phyloP scores from a whole-genome alignment of 2,113 vertebrate species.

The Corvus cornix region DNA sequence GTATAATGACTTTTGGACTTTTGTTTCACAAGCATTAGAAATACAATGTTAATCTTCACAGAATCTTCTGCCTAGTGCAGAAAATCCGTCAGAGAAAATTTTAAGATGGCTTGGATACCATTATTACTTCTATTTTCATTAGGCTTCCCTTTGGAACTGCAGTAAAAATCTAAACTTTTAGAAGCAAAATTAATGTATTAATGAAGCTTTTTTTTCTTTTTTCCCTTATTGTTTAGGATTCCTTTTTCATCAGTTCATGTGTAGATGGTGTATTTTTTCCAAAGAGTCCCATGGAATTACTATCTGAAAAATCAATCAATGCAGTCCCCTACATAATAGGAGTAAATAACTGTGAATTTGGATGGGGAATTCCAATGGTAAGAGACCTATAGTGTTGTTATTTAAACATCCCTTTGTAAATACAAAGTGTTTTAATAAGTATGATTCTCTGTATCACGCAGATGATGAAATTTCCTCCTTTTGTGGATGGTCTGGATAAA shows the following conservation, averaged over 20 bases:
- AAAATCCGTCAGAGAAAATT: not conserved
- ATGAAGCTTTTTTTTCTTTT: not conserved
- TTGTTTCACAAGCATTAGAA: not conserved
- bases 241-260: rapidly evolving
- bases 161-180: not conserved
- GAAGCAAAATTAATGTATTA: not conserved
- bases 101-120: not conserved
- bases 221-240: not conserved
- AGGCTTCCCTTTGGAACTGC: not conserved
- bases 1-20: not conserved
- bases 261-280: conserved; percentile 38
- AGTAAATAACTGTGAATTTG: conserved; percentile 35
- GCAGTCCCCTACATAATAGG: conserved; percentile 54
- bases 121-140: not conserved
- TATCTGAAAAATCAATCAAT: not conserved
- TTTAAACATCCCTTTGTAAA: not conserved
- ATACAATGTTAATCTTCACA: not conserved
- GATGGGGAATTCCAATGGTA: not conserved
- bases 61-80: not conserved
- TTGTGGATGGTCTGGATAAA: not conserved
- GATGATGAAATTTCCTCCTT: not conserved
- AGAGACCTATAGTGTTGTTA: not conserved
- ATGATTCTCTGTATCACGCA: not conserved
- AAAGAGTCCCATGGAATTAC: not conserved
- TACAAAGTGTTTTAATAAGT: not conserved